phyloP scores from a whole-genome alignment of 1,140 invertebrate species.

The Colletes latitarsis region DNA sequence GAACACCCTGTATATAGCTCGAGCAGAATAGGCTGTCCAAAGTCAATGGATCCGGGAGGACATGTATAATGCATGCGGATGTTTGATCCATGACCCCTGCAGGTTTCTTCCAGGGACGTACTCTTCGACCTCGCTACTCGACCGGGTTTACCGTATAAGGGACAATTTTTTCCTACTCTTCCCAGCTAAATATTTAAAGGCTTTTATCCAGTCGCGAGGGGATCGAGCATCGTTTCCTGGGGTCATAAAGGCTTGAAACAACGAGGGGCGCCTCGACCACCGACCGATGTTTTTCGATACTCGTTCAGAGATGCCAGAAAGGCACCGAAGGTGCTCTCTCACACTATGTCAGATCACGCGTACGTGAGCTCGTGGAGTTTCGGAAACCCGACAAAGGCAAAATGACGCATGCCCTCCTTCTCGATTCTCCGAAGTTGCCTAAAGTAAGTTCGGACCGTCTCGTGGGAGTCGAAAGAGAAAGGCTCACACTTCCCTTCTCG shows the following conservation, averaged over 20 bases:
- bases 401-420: too few species aligned
- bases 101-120: conserved; percentile 18
- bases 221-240: not conserved
- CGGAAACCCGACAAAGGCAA: too few species aligned
- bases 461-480: too few species aligned
- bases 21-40: conserved; percentile 42
- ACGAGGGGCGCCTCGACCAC: too few species aligned
- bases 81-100: conserved; percentile 59
- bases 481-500: too few species aligned
- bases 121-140: conserved; percentile 19
- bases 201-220: conserved; percentile 43
- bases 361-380: too few species aligned
- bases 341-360: too few species aligned
- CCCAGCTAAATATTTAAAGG: conserved; percentile 64
- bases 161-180: conserved; percentile 40
- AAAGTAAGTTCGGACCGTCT: too few species aligned
- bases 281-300: not conserved
- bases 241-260: conserved; percentile 2
- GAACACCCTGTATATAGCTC: too few species aligned
- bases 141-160: conserved; percentile 22
- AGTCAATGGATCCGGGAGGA: conserved; percentile 26
- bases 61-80: conserved; percentile 65
- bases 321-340: too few species aligned
- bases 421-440: too few species aligned
- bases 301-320: too few species aligned